Evolutionary conservation across 2,113 vertebrate species (phyloP).

Genomic region (Actinemys pallida): DNA sequence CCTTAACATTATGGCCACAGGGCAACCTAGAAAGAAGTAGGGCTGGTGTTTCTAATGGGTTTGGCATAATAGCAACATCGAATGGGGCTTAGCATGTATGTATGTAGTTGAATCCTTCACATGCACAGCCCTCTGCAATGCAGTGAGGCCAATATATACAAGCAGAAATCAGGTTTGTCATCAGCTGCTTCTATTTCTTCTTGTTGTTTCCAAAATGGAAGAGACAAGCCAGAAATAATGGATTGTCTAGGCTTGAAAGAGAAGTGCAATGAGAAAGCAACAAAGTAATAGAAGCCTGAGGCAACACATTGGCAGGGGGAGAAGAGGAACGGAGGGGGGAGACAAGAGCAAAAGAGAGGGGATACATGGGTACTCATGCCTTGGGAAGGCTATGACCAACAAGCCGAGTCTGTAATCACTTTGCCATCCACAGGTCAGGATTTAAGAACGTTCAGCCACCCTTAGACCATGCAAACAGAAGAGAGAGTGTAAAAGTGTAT

Average conservation of each 20-base stretch:
- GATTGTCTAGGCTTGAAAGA: not conserved
- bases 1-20: not conserved
- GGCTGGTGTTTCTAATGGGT: not conserved
- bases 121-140: not conserved
- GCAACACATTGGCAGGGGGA: not conserved
- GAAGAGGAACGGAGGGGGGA: not conserved
- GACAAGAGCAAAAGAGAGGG: no score
- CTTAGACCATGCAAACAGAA: not conserved
- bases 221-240: not conserved
- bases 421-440: fast-evolving
- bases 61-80: not conserved
- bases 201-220: not conserved
- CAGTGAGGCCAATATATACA: not conserved
- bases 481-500: not conserved
- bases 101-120: not conserved
- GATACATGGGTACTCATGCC: not conserved
- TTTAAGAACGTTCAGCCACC: not conserved
- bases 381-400: not conserved
- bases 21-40: not conserved
- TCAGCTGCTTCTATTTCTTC: fast-evolving
- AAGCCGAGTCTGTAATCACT: not conserved
- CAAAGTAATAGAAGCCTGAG: not conserved
- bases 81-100: not conserved
- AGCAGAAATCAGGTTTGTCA: not conserved
- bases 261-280: not conserved